Base-by-base conservation (phyloP, 2,113 vertebrate species). In the Rhinoptilus africanus region DNA sequence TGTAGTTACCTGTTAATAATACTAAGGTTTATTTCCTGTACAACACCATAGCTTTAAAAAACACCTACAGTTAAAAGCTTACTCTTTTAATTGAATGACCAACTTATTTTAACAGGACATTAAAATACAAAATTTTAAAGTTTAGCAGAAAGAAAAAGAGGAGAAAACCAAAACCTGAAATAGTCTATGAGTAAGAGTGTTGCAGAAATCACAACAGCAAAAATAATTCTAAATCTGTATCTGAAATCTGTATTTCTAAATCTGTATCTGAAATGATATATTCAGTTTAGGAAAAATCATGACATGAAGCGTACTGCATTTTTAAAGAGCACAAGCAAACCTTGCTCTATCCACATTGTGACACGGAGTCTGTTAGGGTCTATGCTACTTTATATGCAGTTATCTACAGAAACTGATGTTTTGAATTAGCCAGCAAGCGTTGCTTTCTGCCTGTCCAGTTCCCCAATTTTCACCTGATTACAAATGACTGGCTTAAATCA, bases 161-260 rank as follows among this genome's bases (percentile, higher is more conserved):
- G 20, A 75, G 30, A 28, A 54, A 77, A 21, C n/a, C n/a, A 37
- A 48, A 60, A 19, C 67, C 64, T 83, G 27, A 74, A 87, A 15
- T 2, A 57, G 8, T 23, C 50, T 32, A 50, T 2, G 2, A 75
- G 1, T 23, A 82, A 19, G 15, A 67, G 1, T 3, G 39, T 3
- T 78, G 27, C 17, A 78, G 39, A 87, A 88, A 74, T 66, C 26
- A 43, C 30, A 67, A 39, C 10, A 73, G 53, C 14, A 80, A 74
- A 96, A 34, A 19, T 24, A 9, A 24, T 74, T 68, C 41, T 74
- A 63, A 84, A 77, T n/a, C 68, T 74, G 14, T n/a, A n/a, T n/a
- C n/a, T n/a, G n/a, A n/a, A n/a, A n/a, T n/a, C n/a, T n/a, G 39
- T 11, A 39, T 39, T 74, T 68, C 41, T 71, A 63, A 84, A 77